A percentile compares a stretch with the other conserved stretches of the same genome.
These are phyloP conservation scores for Nemurella pictetii DNA, from an alignment of 2,888 invertebrate species.

Conservation along the genomic window DNA sequence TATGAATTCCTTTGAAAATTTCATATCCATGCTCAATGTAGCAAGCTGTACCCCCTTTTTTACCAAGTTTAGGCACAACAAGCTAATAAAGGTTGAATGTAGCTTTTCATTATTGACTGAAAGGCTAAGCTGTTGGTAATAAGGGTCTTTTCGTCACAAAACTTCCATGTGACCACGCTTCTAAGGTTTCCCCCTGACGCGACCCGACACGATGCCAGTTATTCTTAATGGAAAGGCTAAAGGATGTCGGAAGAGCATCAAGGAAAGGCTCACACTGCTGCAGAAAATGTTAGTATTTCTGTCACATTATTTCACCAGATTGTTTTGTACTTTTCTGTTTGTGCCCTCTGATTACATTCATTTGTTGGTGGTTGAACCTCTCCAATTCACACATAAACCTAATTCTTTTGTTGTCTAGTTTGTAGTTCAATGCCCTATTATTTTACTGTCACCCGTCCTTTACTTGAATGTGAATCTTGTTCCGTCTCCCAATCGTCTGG, in stretches of 20 bases:
- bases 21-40: background rate
- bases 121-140: background rate
- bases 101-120: background rate
- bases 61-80: background rate
- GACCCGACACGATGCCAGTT: background rate
- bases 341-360: background rate
- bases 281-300: background rate
- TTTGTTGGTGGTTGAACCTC: background rate
- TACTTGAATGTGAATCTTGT: background rate
- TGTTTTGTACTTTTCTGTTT: background rate
- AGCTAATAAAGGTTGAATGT: background rate
- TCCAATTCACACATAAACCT: background rate
- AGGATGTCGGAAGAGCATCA: background rate
- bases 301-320: background rate
- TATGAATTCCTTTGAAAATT: background rate
- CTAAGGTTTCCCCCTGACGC: constrained; percentile 6
- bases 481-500: background rate
- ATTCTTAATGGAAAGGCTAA: background rate
- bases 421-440: background rate
- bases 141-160: background rate
- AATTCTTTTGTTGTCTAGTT: background rate
- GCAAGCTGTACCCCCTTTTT: background rate
- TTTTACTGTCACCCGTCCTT: background rate
- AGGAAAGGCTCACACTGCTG: background rate
- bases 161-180: background rate